These are phyloP conservation scores for Enteromius anoplus DNA, from an alignment of 2,797 vertebrate genomes.

Conservation along the genomic window DNA sequence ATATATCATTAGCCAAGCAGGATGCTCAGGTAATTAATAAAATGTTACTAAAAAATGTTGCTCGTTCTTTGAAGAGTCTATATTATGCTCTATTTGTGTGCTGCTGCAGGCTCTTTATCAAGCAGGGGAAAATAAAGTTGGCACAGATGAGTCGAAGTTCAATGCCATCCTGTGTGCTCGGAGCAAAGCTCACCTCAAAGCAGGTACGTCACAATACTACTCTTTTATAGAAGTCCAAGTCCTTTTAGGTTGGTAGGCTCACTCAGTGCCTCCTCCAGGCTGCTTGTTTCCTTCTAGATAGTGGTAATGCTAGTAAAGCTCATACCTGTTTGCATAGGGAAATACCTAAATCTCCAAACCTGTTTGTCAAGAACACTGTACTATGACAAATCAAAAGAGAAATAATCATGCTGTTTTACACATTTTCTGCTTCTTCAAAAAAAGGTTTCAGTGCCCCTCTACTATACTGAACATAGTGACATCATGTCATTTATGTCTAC, in stretches of 20 bases:
- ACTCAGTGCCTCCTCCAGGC: too few relatives aligned
- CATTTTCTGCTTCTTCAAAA: neutral
- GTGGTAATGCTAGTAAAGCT: too few relatives aligned
- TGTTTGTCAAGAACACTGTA: neutral
- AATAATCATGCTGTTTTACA: neutral
- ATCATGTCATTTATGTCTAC: neutral
- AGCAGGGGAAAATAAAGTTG: constrained; percentile 94
- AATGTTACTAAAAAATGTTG: neutral
- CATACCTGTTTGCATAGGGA: too few relatives aligned
- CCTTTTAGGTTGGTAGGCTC: neutral
- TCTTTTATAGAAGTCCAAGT: neutral
- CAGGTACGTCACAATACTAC: neutral
- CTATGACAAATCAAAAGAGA: neutral
- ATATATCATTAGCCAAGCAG: constrained; percentile 88
- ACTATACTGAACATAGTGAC: neutral
- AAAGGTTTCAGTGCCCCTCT: neutral
- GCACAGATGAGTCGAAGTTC: constrained; percentile 97
- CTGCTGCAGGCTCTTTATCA: constrained; percentile 84
- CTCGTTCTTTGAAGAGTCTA: neutral
- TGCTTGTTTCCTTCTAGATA: too few relatives aligned
- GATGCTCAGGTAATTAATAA: constrained; percentile 88
- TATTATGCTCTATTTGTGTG: constrained; percentile 13
- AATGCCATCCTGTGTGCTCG: constrained; percentile 93
- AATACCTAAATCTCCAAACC: neutral
- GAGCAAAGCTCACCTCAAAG: constrained; percentile 88